A percentile compares a stretch with the other conserved stretches of the same genome.
Conservation (phyloP, 2,113 vertebrate species). For the Pollachius pollachius region DNA sequence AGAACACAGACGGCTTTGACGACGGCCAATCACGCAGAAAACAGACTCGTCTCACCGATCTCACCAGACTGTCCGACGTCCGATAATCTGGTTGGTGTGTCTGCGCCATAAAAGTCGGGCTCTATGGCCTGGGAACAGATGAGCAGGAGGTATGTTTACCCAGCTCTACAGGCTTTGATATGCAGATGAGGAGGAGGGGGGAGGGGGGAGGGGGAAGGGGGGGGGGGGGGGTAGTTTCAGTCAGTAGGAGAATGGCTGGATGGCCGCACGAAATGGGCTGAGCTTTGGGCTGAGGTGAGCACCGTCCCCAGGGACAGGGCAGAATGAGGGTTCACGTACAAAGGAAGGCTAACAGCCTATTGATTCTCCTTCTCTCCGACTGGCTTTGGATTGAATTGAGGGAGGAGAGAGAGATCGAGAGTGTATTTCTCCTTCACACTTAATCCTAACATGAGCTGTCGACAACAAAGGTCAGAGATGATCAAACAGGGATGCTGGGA, state of each 20-base stretch:
- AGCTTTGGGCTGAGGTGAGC: slow-evolving; percentile 46
- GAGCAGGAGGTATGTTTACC: slow-evolving; percentile 73
- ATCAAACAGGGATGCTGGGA: slow-evolving; percentile 4
- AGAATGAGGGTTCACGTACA: slow-evolving; percentile 23
- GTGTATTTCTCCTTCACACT: slow-evolving; percentile 16
- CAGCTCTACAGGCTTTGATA: slow-evolving; percentile 77
- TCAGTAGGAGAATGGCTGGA: slow-evolving; percentile 80
- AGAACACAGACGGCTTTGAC: too few species aligned
- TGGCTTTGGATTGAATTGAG: slow-evolving; percentile 28
- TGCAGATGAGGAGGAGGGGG: slow-evolving; percentile 68
- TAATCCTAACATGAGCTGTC: slow-evolving; percentile 1
- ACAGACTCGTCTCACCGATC: too few species aligned
- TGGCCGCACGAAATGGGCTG: slow-evolving; percentile 42
- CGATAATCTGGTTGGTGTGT: too few species aligned
- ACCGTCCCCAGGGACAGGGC: slow-evolving; percentile 49
- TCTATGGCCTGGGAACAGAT: slow-evolving; percentile 67
- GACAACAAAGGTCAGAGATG: slow-evolving; percentile 12
- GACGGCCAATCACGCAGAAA: too few species aligned
- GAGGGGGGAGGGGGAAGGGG: too few species aligned
- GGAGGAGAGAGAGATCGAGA: slow-evolving; percentile 8
- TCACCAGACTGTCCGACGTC: too few species aligned
- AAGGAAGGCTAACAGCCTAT: slow-evolving; percentile 27
- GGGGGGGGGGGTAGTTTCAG: background rate
- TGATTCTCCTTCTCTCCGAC: slow-evolving; percentile 34
- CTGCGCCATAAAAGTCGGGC: slow-evolving; percentile 5